These are phyloP conservation scores for Catostomus latipinnis DNA, from an alignment of 2,797 vertebrate species.

Conservation along the genomic window DNA sequence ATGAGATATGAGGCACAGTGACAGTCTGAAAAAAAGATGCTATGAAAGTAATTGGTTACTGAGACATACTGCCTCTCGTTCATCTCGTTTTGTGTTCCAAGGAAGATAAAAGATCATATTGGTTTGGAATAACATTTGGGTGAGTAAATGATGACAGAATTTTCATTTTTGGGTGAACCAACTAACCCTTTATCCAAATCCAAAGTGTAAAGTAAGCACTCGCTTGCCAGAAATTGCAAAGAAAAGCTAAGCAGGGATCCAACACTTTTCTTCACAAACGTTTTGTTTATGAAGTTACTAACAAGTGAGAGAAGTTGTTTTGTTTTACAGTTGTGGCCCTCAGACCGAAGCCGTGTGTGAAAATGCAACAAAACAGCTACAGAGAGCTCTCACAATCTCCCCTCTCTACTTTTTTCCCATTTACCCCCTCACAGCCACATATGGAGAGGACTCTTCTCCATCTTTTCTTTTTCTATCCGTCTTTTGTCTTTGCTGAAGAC, in stretches of 20 bases:
- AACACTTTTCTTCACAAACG: slow-evolving; percentile 32
- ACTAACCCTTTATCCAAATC: too few species aligned
- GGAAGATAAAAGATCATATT: too few species aligned
- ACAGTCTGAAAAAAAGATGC: too few species aligned
- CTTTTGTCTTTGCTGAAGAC: slow-evolving; percentile 81
- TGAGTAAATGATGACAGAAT: too few species aligned
- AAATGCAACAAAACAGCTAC: slow-evolving; percentile 65
- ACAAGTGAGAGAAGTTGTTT: slow-evolving; percentile 25
- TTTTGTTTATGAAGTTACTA: slow-evolving; percentile 53
- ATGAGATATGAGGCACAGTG: too few species aligned
- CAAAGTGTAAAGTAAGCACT: too few species aligned
- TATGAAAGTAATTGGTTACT: too few species aligned
- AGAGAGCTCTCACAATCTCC: slow-evolving; percentile 49
- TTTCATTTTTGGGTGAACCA: too few species aligned
- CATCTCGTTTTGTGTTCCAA: too few species aligned
- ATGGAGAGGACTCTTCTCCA: slow-evolving; percentile 68
- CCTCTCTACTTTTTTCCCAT: slow-evolving; percentile 65
- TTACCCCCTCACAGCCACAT: slow-evolving; percentile 76
- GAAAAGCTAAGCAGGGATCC: slow-evolving; percentile 38
- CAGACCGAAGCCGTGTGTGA: slow-evolving; percentile 53
- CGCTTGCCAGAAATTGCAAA: neutral
- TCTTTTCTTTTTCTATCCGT: slow-evolving; percentile 60
- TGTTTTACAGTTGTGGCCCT: slow-evolving; percentile 50
- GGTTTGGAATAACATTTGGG: too few species aligned
- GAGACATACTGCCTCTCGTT: too few species aligned